Percentiles rank a stretch among this genome's conserved stretches.
Evolutionary conservation across 2,113 vertebrate genomes (phyloP).

Genomic region (Mirounga angustirostris): DNA sequence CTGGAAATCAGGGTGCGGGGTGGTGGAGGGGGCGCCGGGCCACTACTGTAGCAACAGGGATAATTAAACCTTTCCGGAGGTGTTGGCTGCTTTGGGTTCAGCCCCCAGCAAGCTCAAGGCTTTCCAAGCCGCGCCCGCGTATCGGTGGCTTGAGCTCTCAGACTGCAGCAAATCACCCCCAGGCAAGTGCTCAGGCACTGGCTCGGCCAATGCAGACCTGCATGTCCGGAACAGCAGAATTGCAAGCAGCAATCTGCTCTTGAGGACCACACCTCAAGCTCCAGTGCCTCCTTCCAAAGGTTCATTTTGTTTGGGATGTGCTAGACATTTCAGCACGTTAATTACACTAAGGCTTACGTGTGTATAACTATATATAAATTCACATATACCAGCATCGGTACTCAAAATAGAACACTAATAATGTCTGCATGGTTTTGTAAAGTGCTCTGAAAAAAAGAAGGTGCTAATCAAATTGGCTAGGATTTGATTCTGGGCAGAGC

Average conservation of each 20-base stretch:
- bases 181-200: conserved; percentile 22
- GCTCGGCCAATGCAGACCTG: conserved; percentile 60
- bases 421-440: not conserved
- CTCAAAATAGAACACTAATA: not conserved
- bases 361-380: rapidly evolving
- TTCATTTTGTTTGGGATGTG: not conserved
- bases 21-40: not conserved
- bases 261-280: not conserved
- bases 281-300: not conserved
- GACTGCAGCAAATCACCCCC: conserved; percentile 12
- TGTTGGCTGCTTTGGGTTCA: conserved; percentile 1
- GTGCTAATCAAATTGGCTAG: not conserved
- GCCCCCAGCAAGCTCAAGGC: not conserved
- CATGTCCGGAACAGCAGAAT: conserved; percentile 51
- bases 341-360: not conserved
- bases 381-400: rapidly evolving
- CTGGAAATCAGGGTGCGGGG: not conserved
- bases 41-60: not conserved
- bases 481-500: not conserved
- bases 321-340: not conserved
- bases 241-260: not conserved
- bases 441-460: not conserved
- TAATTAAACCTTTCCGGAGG: conserved; percentile 27
- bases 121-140: conserved; percentile 45
- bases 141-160: conserved; percentile 15